Evolutionary conservation across 2,888 invertebrate genomes (phyloP), one percentile per base, ranked within the genome.

Genomic region (Gryllus longicercus): DNA sequence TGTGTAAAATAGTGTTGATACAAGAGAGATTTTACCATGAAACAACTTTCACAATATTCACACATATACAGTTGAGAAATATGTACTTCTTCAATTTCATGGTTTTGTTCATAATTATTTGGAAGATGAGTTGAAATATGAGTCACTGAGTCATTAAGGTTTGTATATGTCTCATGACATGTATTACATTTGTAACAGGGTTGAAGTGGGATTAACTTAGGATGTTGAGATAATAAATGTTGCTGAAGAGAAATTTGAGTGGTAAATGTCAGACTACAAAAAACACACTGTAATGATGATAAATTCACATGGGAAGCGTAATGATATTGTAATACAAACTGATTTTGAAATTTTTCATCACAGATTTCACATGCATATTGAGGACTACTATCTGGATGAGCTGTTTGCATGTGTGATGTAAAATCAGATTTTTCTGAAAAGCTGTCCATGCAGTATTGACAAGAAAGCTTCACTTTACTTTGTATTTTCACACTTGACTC

Each of bases 1-100:
- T 79, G 79, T n/a, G 12, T 21, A 2, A 49, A 12, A 75, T 23
- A 79, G 50, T 79, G 79, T 75, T 38, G 16, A 25, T 50, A 75
- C 14, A 79, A 18, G 16, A 49, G 21, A 50, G 12, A 21, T 79
- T 79, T 79, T 21, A 12, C 23, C 16, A 14, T n/a, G 21, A 50
- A 79, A 75, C 50, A 21, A 75, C 49, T 79, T n/a, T 49, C 75
- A 75, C 79, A 79, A 75, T 75, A 79, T 75, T 79, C 79, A 75
- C 79, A 79, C 63, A 63, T 63, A n/a, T 63, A 63, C n/a, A 63
- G 63, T 63, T 63, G 63, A 63, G 63, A 63, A 63, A 63, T 16
- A 63, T 63, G 63, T 10, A n/a, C 23, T 63, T 63, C 63, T 63
- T 63, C 63, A n/a, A 63, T 63, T n/a, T 63, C 63, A 63, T 63